A percentile compares a stretch with the other conserved stretches of the same genome.
Conservation (phyloP, 2,113 vertebrate genomes). For the Eubucco bourcierii region DNA sequence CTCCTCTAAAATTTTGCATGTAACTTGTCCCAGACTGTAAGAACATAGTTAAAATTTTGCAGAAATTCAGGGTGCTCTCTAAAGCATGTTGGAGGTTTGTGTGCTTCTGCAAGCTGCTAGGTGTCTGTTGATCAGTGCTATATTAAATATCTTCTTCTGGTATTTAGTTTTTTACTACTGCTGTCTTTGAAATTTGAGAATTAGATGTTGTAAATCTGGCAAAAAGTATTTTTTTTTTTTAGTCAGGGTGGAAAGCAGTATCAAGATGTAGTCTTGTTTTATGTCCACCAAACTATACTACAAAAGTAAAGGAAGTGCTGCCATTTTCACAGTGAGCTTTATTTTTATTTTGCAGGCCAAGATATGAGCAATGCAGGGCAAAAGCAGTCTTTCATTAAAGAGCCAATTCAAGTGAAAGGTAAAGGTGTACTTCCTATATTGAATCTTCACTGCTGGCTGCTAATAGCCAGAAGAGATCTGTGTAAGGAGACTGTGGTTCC, state of each 20-base stretch:
- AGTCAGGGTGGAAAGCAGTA: background rate
- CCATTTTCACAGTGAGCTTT: background rate
- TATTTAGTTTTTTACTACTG: background rate
- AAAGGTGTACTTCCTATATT: constrained; percentile 7
- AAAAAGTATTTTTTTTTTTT: background rate
- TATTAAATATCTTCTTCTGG: background rate
- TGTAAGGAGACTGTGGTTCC: background rate
- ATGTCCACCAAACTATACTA: background rate
- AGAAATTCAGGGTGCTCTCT: background rate
- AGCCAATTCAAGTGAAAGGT: constrained; percentile 82
- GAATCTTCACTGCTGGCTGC: background rate
- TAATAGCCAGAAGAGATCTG: background rate
- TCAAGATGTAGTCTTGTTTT: background rate
- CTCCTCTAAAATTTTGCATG: background rate
- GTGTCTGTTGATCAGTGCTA: background rate
- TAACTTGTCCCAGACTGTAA: background rate
- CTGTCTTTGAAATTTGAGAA: background rate
- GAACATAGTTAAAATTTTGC: background rate
- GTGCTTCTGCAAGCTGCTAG: background rate
- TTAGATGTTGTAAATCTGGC: background rate
- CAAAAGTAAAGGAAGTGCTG: background rate
- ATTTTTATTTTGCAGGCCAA: constrained; percentile 66
- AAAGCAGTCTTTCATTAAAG: constrained; percentile 67
- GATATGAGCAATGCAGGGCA: constrained; percentile 62
- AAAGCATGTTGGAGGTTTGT: background rate